Percentiles rank a stretch among this genome's conserved stretches.
Evolutionary conservation across 1,140 invertebrate genomes (phyloP).

Genomic region (Maniola jurtina): DNA sequence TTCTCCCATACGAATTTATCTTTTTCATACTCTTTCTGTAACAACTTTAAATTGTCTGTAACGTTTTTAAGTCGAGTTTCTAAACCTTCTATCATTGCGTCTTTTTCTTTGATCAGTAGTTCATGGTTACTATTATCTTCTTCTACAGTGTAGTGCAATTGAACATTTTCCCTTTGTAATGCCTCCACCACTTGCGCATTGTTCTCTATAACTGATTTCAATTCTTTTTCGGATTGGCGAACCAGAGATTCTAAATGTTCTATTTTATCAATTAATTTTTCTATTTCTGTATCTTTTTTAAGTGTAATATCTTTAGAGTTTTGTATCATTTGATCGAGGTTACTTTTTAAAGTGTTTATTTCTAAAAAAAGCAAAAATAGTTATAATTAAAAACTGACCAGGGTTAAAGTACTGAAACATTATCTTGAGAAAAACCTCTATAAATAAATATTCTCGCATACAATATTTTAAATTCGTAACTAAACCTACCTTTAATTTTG

Average conservation of each 20-base stretch:
- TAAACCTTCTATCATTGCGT: constrained; percentile 38
- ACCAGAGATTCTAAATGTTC: constrained; percentile 26
- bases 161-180: constrained; percentile 45
- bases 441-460: background rate
- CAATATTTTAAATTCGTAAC: background rate
- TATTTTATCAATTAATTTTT: constrained; percentile 29
- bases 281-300: constrained; percentile 33
- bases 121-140: constrained; percentile 46
- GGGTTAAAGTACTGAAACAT: background rate
- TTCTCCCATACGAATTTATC: constrained; percentile 33
- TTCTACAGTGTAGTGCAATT: constrained; percentile 41
- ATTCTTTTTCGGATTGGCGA: constrained; percentile 33
- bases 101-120: constrained; percentile 46
- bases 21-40: constrained; percentile 41
- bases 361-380: constrained; percentile 32
- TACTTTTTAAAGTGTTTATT: constrained; percentile 28
- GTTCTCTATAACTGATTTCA: constrained; percentile 34
- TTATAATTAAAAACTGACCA: background rate
- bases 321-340: constrained; percentile 22
- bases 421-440: background rate
- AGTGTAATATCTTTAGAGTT: constrained; percentile 20
- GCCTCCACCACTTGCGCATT: constrained; percentile 37
- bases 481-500: constrained; percentile 37
- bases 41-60: constrained; percentile 26
- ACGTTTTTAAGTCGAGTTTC: constrained; percentile 32